Base-by-base conservation (phyloP, 2,888 invertebrate species). In the Andrena flavipes region DNA sequence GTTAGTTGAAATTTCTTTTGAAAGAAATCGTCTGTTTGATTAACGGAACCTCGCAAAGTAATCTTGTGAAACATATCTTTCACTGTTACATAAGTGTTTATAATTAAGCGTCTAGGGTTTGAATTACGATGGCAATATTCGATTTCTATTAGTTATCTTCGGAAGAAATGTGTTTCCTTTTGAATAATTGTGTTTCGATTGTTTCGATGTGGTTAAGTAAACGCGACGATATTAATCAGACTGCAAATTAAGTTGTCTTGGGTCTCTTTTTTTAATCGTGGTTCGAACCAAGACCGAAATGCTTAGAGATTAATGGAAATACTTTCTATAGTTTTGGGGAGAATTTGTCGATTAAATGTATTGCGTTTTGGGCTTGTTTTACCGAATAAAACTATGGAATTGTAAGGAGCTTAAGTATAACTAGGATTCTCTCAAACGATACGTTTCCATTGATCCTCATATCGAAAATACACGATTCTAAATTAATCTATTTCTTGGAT, bases 401-500 rank as follows among this genome's bases (percentile, higher is more conserved):
- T 42, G 10, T 59, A 20, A 48, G 48, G 49, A 16, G 54, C 20
- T 65, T 54, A 33, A 10, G n/a, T 26, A 20, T 13, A 33, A 73
- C 49, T 42, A 60, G 8, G 13, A 67, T 33, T 54, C 30, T 62
- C 60, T 13, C 2, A 16, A 56, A 49, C 10, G 33, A 62, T 54
- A 23, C 23, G 42, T 48, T 42, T 67, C 13, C n/a, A 59, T 54
- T 23, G 33, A 33, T 59, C 29, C 29, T 29, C 30, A 67, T 67
- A 48, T 42, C 65, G 10, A 48, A 51, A 59, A 29, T n/a, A 63
- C 60, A 54, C 68, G 69, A 74, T 75, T 75, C 62, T 81, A 63
- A 60, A 60, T 80, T 67, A 56, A 68, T 63, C 60, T 68, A 69
- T 56, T 79, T 75, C 69, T 69, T 69, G 59, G 68, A 76, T 71